These are phyloP conservation scores for Corythaeola cristata DNA, from an alignment of 2,113 vertebrate species.

Conservation along the genomic window DNA sequence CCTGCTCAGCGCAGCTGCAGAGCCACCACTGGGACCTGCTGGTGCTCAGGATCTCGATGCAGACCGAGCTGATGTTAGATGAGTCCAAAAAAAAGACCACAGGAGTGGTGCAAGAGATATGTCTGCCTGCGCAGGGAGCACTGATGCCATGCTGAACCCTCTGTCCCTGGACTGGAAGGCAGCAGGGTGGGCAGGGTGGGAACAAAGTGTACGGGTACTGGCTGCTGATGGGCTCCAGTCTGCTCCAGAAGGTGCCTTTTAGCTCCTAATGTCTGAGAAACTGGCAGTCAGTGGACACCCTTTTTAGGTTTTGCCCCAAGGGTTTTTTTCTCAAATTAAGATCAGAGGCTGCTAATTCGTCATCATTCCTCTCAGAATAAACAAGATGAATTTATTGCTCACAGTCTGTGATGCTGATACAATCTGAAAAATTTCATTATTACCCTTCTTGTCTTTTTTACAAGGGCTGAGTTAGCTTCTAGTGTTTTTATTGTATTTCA, in stretches of 20 bases:
- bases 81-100: not conserved
- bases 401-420: not conserved
- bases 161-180: not conserved
- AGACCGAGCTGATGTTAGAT: accelerated
- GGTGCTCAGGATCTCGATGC: accelerated
- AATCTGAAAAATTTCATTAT: not conserved
- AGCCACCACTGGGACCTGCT: accelerated
- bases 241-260: not conserved
- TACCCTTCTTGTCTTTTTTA: not conserved
- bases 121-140: not conserved
- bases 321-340: not conserved
- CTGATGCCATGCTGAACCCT: not conserved
- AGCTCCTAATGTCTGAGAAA: not conserved
- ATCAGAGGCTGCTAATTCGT: not conserved
- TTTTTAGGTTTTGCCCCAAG: not conserved
- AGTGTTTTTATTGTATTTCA: not conserved
- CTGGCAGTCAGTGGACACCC: not conserved
- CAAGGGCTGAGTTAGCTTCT: not conserved
- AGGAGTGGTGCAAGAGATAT: not conserved
- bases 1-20: accelerated
- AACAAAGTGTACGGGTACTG: accelerated
- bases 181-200: accelerated
- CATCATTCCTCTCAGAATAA: not conserved
- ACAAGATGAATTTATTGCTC: not conserved
- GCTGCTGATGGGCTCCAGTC: not conserved